These are phyloP conservation scores for Ammodramus savannarum DNA, from an alignment of 2,113 vertebrate species.

Conservation along the genomic window DNA sequence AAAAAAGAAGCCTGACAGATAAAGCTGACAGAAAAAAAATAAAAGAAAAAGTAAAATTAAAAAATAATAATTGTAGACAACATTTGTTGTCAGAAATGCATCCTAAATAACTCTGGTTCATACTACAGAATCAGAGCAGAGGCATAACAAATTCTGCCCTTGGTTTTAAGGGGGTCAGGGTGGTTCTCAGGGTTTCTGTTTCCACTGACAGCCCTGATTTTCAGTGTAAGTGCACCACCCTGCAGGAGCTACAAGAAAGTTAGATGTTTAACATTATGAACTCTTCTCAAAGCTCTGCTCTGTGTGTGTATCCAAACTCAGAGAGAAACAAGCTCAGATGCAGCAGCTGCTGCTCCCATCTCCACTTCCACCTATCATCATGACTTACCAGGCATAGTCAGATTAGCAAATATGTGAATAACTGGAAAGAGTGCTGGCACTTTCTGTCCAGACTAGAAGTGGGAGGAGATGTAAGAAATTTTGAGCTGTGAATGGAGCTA, in stretches of 20 bases:
- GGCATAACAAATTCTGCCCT: neutral
- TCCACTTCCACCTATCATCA: neutral
- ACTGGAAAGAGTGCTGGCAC: neutral
- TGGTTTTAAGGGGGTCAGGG: neutral
- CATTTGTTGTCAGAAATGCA: neutral
- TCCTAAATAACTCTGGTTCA: neutral
- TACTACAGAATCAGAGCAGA: neutral
- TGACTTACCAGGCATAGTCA: neutral
- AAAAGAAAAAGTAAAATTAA: neutral
- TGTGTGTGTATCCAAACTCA: rapidly evolving
- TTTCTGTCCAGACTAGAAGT: neutral
- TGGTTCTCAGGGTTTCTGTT: neutral
- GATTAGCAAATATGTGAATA: neutral
- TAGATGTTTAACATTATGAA: neutral
- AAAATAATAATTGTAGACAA: neutral
- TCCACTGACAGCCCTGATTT: neutral
- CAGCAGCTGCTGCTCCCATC: neutral
- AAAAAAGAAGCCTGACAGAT: neutral
- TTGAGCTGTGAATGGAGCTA: neutral
- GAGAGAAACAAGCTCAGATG: neutral
- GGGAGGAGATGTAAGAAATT: neutral
- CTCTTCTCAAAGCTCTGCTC: neutral
- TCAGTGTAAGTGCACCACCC: neutral
- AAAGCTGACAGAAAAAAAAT: neutral
- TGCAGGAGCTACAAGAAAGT: neutral